Evolutionary conservation across 1,140 invertebrate species (phyloP).

Genomic region (Hylaeus volcanicus): DNA sequence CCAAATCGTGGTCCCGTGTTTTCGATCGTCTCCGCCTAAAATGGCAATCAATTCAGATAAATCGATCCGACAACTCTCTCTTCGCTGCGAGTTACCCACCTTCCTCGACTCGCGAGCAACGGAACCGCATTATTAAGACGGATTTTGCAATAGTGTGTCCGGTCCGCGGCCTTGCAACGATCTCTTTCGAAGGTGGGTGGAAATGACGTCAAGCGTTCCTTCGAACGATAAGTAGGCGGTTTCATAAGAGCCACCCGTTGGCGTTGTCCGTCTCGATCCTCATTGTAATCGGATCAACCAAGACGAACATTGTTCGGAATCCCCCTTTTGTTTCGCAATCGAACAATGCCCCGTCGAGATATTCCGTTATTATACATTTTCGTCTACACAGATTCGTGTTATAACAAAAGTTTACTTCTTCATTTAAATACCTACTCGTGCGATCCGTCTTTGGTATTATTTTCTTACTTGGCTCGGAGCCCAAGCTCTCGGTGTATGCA

Average conservation of each 20-base stretch:
- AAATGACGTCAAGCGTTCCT: slow-evolving; percentile 48
- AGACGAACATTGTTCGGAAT: background rate
- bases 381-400: too few relatives aligned
- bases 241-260: slow-evolving; percentile 26
- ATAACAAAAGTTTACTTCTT: too few relatives aligned
- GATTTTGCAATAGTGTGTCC: slow-evolving; percentile 53
- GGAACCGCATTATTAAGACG: slow-evolving; percentile 51
- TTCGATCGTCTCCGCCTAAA: background rate
- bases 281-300: slow-evolving; percentile 48
- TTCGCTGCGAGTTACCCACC: slow-evolving; percentile 20
- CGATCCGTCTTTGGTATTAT: too few relatives aligned
- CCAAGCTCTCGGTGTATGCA: too few relatives aligned
- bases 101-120: slow-evolving; percentile 44
- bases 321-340: slow-evolving; percentile 36
- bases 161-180: slow-evolving; percentile 29
- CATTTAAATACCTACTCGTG: too few relatives aligned
- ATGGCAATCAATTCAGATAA: background rate
- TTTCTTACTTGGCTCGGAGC: too few relatives aligned
- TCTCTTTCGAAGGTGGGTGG: slow-evolving; percentile 37
- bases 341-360: too few relatives aligned
- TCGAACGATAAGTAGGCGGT: slow-evolving; percentile 19
- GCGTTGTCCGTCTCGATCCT: slow-evolving; percentile 21
- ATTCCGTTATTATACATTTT: too few relatives aligned
- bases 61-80: slow-evolving; percentile 14
- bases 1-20: background rate